Conservation (phyloP, 2,797 vertebrate genomes). For the Parauchenoglanis punctatus region DNA sequence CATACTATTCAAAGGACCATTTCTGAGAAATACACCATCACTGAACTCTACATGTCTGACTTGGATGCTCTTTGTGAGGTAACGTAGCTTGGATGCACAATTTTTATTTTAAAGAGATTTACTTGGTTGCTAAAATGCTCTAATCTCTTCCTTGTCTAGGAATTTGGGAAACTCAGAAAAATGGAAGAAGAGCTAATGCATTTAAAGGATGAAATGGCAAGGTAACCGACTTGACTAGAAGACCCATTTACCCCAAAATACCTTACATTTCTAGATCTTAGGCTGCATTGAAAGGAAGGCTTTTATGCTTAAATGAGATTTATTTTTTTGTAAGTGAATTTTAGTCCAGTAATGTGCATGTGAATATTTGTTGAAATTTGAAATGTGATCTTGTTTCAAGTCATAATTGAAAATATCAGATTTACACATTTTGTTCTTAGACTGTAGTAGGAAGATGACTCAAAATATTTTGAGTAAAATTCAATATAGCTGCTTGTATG, state of each 20-base stretch:
- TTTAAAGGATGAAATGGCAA: constrained; percentile 54
- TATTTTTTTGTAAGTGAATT: background rate
- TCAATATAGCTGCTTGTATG: background rate
- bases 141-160: constrained; percentile 54
- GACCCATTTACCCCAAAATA: background rate
- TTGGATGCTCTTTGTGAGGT: constrained; percentile 70
- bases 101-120: background rate
- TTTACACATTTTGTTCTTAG: background rate
- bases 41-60: constrained; percentile 70
- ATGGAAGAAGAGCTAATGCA: constrained; percentile 49
- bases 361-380: background rate
- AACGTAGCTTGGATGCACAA: background rate
- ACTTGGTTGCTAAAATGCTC: background rate
- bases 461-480: background rate
- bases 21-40: constrained; percentile 63
- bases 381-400: background rate
- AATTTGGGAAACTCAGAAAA: constrained; percentile 64
- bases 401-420: background rate
- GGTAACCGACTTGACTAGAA: constrained; percentile 51
- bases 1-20: constrained; percentile 60
- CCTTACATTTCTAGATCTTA: background rate
- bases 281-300: background rate
- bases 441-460: background rate
- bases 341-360: background rate
- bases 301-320: background rate